Evolutionary conservation across 2,797 vertebrate genomes (phyloP), one percentile per base, ranked within the genome.

Genomic region (Todus mexicanus): DNA sequence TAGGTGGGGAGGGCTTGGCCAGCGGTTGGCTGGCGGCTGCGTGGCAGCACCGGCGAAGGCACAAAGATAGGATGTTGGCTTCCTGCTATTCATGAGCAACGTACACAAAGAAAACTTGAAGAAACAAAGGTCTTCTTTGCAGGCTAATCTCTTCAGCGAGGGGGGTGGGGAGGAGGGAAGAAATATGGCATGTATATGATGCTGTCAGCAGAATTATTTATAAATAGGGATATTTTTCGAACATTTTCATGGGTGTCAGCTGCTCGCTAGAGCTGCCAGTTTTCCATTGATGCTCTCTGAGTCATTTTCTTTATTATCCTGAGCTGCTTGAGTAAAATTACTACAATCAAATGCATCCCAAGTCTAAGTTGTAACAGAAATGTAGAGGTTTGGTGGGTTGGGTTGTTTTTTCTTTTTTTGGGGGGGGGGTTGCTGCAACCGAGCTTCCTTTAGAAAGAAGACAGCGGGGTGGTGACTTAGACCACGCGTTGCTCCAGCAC

Each of bases 201-300:
- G 92, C 78, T 92, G 73, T 92, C 91, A 86, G 91, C 94, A 97
- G 91, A 95, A 95, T 84, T 96, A 95, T 92, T 95, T 91, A 94
- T 95, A 96, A 92, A 85, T 82, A 60, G 90, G 89, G 94, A 93
- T 94, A 94, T 91, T 96, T 93, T 94, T 92, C 9, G 75, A 93
- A 94, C 87, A 93, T 95, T 96, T 93, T 96, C 93, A 95, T 89
- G 96, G 93, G 89, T 95, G 91, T 96, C 96, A 97, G 94, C 94
- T 93, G 94, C 85, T 96, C 6, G 40, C 87, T 68, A 87, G 93
- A 86, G 86, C 86, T 94, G 90, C 94, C 95, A 97, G 93, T 95
- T 94, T 94, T 94, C 93, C 93, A 92, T 91, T 95, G 95, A 84
- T 89, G 80, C 77, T 89, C 95, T 94, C 93, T 90, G 72, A 93